These are phyloP conservation scores for Anguilla rostrata DNA, from an alignment of 2,113 vertebrate species.

Conservation along the genomic window DNA sequence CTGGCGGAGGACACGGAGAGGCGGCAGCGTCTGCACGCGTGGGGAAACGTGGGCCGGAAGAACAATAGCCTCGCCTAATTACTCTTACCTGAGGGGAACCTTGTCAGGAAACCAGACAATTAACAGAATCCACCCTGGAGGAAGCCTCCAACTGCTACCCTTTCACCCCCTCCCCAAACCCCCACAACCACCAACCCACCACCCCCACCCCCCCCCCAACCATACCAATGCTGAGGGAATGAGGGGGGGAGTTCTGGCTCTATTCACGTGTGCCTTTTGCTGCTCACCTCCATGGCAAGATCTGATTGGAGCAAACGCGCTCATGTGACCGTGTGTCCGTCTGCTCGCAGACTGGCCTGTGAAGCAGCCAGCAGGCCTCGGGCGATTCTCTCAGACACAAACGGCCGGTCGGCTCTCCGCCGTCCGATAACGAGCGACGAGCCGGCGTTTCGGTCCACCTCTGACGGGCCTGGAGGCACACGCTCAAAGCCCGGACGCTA, in stretches of 20 bases:
- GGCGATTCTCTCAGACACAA: neutral
- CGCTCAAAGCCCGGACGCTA: neutral
- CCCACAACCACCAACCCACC: too few relatives aligned
- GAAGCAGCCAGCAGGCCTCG: constrained; percentile 47
- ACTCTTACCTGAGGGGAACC: constrained; percentile 67
- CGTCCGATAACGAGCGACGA: neutral
- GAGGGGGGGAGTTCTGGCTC: neutral
- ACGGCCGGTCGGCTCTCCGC: neutral
- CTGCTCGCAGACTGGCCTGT: constrained; percentile 47
- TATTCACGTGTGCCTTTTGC: neutral
- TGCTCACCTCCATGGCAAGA: neutral
- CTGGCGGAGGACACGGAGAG: constrained; percentile 49
- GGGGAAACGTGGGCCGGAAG: constrained; percentile 34
- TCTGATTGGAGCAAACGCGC: neutral
- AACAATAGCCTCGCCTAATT: constrained; percentile 59
- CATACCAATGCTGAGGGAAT: neutral
- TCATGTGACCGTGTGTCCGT: constrained; percentile 26
- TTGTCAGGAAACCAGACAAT: constrained; percentile 69
- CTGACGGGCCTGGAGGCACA: neutral
- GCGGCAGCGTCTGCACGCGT: neutral
- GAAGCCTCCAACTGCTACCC: constrained; percentile 26
- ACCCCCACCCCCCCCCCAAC: neutral
- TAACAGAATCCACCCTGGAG: constrained; percentile 62
- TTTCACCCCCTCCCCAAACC: neutral
- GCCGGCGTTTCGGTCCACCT: neutral